phyloP scores from a whole-genome alignment of 2,888 invertebrate genomes.

The Beris chalybata region DNA sequence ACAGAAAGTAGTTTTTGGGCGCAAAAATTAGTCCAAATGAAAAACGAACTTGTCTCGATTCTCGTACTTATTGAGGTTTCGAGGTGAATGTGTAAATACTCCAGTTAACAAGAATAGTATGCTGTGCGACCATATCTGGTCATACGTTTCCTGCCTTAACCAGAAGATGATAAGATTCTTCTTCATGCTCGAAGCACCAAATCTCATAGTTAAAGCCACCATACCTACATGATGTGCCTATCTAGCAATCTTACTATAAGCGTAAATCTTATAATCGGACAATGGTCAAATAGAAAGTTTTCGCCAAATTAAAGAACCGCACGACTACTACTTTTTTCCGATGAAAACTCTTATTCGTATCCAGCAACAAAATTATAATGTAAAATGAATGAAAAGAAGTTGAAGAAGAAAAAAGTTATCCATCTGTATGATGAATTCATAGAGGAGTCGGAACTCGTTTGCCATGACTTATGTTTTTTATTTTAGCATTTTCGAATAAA shows the following conservation, averaged over 20 bases:
- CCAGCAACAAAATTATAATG: too few species aligned
- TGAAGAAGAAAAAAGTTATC: too few species aligned
- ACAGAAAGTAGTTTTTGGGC: too few species aligned
- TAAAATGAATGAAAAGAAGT: too few species aligned
- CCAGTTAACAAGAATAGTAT: constrained; percentile 17
- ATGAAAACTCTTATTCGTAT: too few species aligned
- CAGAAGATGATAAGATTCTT: constrained; percentile 16
- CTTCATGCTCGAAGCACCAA: background rate
- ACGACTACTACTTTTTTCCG: too few species aligned
- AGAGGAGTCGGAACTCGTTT: constrained; percentile 27
- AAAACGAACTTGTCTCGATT: too few species aligned
- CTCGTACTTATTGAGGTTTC: constrained; percentile 23
- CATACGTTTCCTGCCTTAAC: constrained; percentile 27
- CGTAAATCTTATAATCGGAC: background rate
- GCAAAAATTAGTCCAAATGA: too few species aligned
- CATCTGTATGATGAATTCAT: too few species aligned
- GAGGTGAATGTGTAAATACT: constrained; percentile 30
- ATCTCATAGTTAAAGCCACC: too few species aligned
- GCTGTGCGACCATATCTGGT: constrained; percentile 16
- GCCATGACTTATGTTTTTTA: constrained; percentile 35
- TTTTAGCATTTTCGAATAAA: constrained; percentile 28
- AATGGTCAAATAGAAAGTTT: constrained; percentile 24
- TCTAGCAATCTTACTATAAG: background rate
- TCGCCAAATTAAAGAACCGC: too few species aligned
- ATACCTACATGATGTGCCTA: background rate